Evolutionary conservation across 2,113 vertebrate species (phyloP).

Genomic region (Xenus cinereus): DNA sequence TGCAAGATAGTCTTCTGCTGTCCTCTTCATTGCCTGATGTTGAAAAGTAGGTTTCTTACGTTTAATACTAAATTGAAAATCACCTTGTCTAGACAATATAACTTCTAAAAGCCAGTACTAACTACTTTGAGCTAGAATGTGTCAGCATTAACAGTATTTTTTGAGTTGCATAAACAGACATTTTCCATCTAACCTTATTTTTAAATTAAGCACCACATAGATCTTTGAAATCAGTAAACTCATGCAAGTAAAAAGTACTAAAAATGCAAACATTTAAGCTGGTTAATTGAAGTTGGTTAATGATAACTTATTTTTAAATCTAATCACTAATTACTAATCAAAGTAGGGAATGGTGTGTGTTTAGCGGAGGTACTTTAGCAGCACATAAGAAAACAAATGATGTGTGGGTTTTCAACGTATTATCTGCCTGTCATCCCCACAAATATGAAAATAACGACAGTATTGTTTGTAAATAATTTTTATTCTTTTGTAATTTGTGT

Average conservation of each 20-base stretch:
- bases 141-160: neutral
- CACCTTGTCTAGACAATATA: neutral
- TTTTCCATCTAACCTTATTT: neutral
- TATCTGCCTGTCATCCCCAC: neutral
- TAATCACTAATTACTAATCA: neutral
- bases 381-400: neutral
- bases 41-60: neutral
- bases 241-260: neutral
- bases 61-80: neutral
- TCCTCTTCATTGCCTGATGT: neutral
- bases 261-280: neutral
- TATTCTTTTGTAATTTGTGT: neutral
- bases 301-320: neutral
- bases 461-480: neutral
- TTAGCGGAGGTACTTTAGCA: neutral
- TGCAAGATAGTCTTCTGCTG: neutral
- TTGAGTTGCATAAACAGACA: neutral
- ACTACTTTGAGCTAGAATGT: neutral
- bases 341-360: neutral
- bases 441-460: neutral
- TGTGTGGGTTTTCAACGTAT: neutral
- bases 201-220: accelerated
- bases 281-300: neutral
- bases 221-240: neutral
- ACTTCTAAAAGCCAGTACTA: neutral